Conservation (phyloP, 2,797 vertebrate genomes). For the Tragelaphus oryx region DNA sequence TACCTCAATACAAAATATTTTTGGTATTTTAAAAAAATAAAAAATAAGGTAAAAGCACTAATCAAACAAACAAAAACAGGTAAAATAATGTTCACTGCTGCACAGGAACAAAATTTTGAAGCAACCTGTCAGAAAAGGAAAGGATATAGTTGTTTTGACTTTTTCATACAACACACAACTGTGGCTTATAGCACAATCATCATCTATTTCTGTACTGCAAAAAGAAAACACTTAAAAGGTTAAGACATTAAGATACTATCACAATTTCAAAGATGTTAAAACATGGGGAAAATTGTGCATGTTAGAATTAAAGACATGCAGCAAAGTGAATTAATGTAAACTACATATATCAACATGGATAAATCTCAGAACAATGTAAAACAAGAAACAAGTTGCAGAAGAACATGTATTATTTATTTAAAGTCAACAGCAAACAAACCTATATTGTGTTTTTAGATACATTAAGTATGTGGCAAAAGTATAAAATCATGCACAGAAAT, state of each 20-base stretch:
- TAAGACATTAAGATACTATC: background rate
- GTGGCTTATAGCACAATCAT: background rate
- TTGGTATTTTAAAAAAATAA: background rate
- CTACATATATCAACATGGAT: background rate
- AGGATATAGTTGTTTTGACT: background rate
- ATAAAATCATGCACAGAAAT: background rate
- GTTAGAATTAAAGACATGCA: background rate
- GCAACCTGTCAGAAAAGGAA: background rate
- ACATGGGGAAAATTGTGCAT: background rate
- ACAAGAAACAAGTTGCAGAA: background rate
- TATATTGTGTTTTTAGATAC: background rate
- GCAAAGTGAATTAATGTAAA: background rate
- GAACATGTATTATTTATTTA: background rate
- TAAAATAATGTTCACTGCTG: background rate
- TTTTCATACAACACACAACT: background rate
- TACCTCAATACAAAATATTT: background rate
- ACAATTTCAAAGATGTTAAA: slow-evolving; percentile 3
- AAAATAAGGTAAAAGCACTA: background rate
- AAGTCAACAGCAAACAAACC: background rate
- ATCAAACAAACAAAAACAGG: background rate
- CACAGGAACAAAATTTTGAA: background rate
- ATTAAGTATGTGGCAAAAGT: background rate
- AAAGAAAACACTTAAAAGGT: background rate
- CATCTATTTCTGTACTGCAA: background rate
- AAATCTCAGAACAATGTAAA: background rate